phyloP scores from a whole-genome alignment of 1,140 invertebrate genomes.

The Drosophila arizonae region DNA sequence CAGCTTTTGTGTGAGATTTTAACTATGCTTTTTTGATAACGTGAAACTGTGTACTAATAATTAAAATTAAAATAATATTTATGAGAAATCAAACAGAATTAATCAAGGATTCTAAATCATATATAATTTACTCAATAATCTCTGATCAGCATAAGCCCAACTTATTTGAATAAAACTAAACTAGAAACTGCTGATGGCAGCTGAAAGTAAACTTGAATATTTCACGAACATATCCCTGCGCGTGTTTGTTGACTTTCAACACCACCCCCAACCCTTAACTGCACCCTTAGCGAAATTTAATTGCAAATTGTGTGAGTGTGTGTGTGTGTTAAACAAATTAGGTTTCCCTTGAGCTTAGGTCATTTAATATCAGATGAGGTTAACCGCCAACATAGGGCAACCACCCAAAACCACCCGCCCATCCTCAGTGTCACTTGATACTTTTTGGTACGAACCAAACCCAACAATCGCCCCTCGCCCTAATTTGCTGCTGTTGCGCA shows the following conservation, averaged over 20 bases:
- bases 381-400: constrained; percentile 61
- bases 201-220: not conserved
- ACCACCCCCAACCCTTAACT: constrained; percentile 1
- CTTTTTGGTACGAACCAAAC: constrained; percentile 37
- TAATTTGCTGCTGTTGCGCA: constrained; percentile 54
- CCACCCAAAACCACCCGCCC: constrained; percentile 14
- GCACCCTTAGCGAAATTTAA: constrained; percentile 57
- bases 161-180: too few relatives aligned
- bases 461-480: constrained; percentile 7
- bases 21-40: too few relatives aligned
- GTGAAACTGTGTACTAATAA: too few relatives aligned
- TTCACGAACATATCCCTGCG: not conserved
- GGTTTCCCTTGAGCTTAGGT: constrained; percentile 54
- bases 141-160: too few relatives aligned
- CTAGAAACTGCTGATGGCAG: not conserved
- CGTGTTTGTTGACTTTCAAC: not conserved
- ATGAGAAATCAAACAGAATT: too few relatives aligned
- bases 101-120: too few relatives aligned
- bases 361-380: constrained; percentile 40
- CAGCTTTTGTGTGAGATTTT: too few relatives aligned
- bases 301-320: constrained; percentile 40
- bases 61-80: too few relatives aligned
- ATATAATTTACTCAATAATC: too few relatives aligned
- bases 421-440: constrained; percentile 55
- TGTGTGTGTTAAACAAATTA: constrained; percentile 64